Evolutionary conservation across 2,888 invertebrate species (phyloP).

Genomic region (Habrosyne pyritoides): DNA sequence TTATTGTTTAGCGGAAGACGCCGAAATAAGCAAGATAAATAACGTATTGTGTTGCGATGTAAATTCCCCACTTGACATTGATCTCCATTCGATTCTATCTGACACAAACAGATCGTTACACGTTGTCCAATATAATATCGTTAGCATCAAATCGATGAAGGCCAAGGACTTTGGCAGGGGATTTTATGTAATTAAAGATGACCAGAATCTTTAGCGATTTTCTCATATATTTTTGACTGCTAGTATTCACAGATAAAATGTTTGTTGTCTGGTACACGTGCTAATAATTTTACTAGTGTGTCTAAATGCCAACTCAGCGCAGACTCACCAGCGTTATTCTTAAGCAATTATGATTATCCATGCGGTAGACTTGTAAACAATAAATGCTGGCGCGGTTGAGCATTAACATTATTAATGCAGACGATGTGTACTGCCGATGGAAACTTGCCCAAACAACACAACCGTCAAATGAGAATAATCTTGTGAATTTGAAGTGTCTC

Average conservation of each 20-base stretch:
- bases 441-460: conserved; percentile 53
- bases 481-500: neutral
- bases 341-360: conserved; percentile 28
- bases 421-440: conserved; percentile 53
- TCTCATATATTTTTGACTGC: neutral
- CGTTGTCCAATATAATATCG: neutral
- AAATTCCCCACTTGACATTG: conserved; percentile 42
- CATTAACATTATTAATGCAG: conserved; percentile 55
- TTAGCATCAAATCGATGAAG: conserved; percentile 31
- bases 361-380: conserved; percentile 45
- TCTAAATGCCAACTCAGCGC: neutral
- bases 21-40: conserved; percentile 16
- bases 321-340: neutral
- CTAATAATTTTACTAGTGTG: neutral
- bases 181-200: neutral
- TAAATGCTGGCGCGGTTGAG: conserved; percentile 33
- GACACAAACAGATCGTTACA: conserved; percentile 25
- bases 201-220: neutral
- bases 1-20: conserved; percentile 24
- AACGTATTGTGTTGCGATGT: conserved; percentile 19
- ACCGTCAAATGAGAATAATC: neutral
- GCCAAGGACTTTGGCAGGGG: conserved; percentile 27
- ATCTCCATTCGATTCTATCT: conserved; percentile 25
- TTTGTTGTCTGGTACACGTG: too few relatives aligned
- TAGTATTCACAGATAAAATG: too few relatives aligned